Base-by-base conservation (phyloP, 2,797 vertebrate genomes). In the Telmatherina bonti region DNA sequence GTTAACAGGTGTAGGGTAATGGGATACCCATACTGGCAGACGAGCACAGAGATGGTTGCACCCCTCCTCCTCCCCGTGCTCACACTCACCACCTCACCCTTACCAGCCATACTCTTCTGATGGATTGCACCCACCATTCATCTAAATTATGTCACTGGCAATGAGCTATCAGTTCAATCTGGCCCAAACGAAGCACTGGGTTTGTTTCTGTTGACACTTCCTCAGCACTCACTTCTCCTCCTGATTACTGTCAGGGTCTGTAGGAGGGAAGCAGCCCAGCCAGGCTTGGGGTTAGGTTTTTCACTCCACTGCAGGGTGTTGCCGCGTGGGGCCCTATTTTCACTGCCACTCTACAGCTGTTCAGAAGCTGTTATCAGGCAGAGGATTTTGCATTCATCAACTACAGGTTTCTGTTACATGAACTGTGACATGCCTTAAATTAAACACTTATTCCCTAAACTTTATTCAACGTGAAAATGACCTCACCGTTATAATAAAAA, bases 1-100 rank as follows among this genome's bases (percentile, higher is more conserved):
- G 96, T 95, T 95, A 96, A 95, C 96, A 96, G 95, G 80, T 95
- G 95, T 95, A 93, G 87, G 90, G 95, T 94, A 95, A 96, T 94
- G 93, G 95, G 94, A 95, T 95, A 94, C 92, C 93, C 80, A 63
- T 20, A 89, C 91, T 90, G 93, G 93, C 95, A 92, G 93, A 88
- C 85, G 75, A 83, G 80, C 84, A 78, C 61, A 36, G 62, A 73
- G 78, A 90, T 93, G 90, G 87, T 89, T 78, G 75, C 86, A 62
- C 82, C 74, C 77, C 83, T 84, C 82, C 84, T 82, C 74, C 63
- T 67, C 70, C 47, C 58, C 35, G 7, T 31, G n/a, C 75, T 65
- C 79, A 7, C 45, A 22, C 75, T 60, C 80, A 31, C 80, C 53
- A 83, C 81, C 72, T 60, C 74, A 56, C 85, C 81, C 72, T 60